Evolutionary conservation across 2,888 invertebrate genomes (phyloP).

Genomic region (Drosophila cognata): DNA sequence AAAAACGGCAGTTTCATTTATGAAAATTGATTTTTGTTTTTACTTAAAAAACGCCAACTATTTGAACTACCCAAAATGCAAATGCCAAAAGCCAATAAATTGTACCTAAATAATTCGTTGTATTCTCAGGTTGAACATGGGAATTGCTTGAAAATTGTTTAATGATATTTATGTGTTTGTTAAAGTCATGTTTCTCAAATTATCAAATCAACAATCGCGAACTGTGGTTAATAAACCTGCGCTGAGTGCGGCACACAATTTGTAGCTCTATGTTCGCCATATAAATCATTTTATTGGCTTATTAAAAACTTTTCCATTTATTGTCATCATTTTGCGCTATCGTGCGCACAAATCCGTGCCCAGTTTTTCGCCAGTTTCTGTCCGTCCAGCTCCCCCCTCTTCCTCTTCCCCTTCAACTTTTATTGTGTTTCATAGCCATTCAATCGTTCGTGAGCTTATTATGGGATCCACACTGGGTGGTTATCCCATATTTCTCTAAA

Average conservation of each 20-base stretch:
- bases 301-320: constrained; percentile 83
- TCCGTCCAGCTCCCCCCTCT: constrained; percentile 5
- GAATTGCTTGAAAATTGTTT: constrained; percentile 14
- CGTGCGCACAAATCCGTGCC: constrained; percentile 79
- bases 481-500: constrained; percentile 80
- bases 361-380: constrained; percentile 35
- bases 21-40: constrained; percentile 10
- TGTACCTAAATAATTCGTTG: constrained; percentile 44
- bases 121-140: constrained; percentile 38
- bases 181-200: constrained; percentile 52
- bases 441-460: constrained; percentile 79
- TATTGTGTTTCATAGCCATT: constrained; percentile 72
- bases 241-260: constrained; percentile 37
- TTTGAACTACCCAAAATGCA: constrained; percentile 32
- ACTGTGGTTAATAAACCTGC: constrained; percentile 47
- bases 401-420: constrained; percentile 36
- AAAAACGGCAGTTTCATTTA: constrained; percentile 27
- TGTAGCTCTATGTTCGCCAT: constrained; percentile 54
- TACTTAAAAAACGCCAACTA: constrained; percentile 35
- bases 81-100: neutral
- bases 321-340: constrained; percentile 83
- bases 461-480: constrained; percentile 53
- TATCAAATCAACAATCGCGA: constrained; percentile 51
- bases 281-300: constrained; percentile 83
- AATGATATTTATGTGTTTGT: constrained; percentile 22